A percentile compares a stretch with the other conserved stretches of the same genome.
These are phyloP conservation scores for Herminia tarsipennalis DNA, from an alignment of 2,888 invertebrate genomes.

Conservation along the genomic window DNA sequence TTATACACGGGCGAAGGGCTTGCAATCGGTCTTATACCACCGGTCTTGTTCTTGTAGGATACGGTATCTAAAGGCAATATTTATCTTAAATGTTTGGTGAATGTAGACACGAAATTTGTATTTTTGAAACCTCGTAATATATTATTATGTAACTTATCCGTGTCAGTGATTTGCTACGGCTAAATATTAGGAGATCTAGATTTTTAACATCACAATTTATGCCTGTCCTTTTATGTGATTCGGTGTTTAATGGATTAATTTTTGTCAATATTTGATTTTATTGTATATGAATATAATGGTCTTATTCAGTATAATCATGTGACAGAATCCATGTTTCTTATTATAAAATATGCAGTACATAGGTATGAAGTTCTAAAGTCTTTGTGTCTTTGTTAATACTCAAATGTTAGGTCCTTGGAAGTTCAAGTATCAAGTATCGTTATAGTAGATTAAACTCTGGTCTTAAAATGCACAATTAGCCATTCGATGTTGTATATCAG, in stretches of 20 bases:
- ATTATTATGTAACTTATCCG: conserved; percentile 2
- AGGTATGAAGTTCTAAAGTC: too few species aligned
- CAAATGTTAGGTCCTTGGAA: background rate
- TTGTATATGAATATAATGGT: too few species aligned
- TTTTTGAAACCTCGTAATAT: conserved; percentile 6
- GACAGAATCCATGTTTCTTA: background rate
- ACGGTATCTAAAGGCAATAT: conserved; percentile 2
- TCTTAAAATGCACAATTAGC: conserved; percentile 4
- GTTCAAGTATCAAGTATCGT: background rate
- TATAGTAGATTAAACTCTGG: conserved; percentile 4
- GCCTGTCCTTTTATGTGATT: background rate
- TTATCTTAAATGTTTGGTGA: conserved; percentile 8
- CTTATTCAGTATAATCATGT: background rate
- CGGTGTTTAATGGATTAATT: background rate
- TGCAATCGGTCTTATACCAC: conserved; percentile 13
- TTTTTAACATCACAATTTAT: conserved; percentile 1
- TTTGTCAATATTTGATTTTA: background rate
- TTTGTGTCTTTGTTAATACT: background rate
- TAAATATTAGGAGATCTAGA: conserved; percentile 9
- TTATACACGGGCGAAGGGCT: conserved; percentile 10
- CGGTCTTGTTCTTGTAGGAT: conserved; percentile 7
- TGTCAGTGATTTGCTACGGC: conserved; percentile 8
- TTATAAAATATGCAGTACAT: too few species aligned
- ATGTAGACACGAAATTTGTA: conserved; percentile 17
- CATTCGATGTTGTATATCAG: conserved; percentile 1